These are phyloP conservation scores for Fragum sueziense DNA, from an alignment of 2,888 invertebrate species.

Conservation along the genomic window DNA sequence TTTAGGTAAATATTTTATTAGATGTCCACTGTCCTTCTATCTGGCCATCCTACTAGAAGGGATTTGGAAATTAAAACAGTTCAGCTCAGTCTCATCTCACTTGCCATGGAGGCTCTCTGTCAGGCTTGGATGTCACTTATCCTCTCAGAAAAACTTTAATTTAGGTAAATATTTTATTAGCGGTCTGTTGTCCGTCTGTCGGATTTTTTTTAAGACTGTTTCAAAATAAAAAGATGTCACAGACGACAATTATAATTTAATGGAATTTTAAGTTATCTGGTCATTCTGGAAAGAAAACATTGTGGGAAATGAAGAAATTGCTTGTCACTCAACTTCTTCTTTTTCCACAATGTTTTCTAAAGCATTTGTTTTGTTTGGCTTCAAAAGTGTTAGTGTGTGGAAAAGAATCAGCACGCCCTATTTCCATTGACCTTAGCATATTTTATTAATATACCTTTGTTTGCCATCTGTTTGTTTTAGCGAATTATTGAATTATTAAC, in stretches of 20 bases:
- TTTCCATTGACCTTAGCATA: too few relatives aligned
- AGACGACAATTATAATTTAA: background rate
- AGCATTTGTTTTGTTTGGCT: too few relatives aligned
- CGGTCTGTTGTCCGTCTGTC: too few relatives aligned
- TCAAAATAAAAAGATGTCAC: too few relatives aligned
- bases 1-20: constrained; percentile 77
- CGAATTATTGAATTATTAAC: too few relatives aligned
- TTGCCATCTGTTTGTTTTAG: too few relatives aligned
- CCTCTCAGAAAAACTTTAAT: constrained; percentile 78
- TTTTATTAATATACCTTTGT: too few relatives aligned
- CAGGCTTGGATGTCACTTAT: constrained; percentile 79
- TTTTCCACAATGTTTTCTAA: background rate
- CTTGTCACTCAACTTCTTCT: background rate
- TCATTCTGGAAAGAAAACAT: background rate
- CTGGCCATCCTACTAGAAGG: constrained; percentile 78
- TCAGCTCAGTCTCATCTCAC: constrained; percentile 76
- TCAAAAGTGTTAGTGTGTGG: too few relatives aligned
- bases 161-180: constrained; percentile 75
- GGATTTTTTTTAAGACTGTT: background rate
- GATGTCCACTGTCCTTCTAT: too few relatives aligned
- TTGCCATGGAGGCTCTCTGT: constrained; percentile 76
- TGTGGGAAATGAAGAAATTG: background rate
- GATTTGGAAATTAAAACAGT: constrained; percentile 73
- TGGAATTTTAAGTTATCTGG: background rate
- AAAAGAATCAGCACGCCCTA: too few relatives aligned